A percentile compares a stretch with the other conserved stretches of the same genome.
Evolutionary conservation across 2,113 vertebrate species (phyloP).

Genomic region (Phalacrocorax aristotelis): DNA sequence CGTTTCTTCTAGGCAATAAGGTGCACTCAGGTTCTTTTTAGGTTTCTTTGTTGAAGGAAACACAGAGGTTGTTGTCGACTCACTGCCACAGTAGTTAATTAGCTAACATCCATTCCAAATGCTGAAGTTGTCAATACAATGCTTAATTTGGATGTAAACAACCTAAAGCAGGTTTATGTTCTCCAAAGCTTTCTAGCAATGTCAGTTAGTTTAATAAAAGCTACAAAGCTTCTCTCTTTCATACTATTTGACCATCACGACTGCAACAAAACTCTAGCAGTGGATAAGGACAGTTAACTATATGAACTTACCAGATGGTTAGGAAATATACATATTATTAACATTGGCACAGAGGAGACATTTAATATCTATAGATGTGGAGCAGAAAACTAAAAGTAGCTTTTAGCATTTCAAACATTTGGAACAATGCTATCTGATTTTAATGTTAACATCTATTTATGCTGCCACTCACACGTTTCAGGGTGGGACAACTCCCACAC

Average conservation of each 20-base stretch:
- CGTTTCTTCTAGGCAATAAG: neutral
- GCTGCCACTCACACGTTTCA: neutral
- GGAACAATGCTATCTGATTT: neutral
- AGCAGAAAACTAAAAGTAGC: neutral
- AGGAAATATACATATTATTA: neutral
- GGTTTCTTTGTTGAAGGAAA: neutral
- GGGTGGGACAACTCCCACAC: neutral
- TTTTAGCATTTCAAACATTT: neutral
- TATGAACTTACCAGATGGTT: neutral
- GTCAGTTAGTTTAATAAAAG: neutral
- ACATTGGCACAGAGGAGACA: neutral
- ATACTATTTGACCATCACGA: neutral
- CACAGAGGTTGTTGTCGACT: neutral
- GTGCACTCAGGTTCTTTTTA: neutral
- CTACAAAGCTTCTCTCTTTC: neutral
- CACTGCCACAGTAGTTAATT: neutral
- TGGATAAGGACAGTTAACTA: neutral
- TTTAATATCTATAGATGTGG: neutral
- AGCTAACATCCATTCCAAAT: neutral
- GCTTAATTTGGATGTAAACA: neutral
- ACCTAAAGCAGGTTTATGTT: neutral
- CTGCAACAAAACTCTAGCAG: neutral
- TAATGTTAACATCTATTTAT: slow-evolving; percentile 11
- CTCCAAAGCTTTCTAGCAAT: neutral
- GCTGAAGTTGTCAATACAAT: neutral